Percentiles rank a stretch among this genome's conserved stretches.
phyloP scores from a whole-genome alignment of 2,797 vertebrate species.

The Melanotaenia nigrans region DNA sequence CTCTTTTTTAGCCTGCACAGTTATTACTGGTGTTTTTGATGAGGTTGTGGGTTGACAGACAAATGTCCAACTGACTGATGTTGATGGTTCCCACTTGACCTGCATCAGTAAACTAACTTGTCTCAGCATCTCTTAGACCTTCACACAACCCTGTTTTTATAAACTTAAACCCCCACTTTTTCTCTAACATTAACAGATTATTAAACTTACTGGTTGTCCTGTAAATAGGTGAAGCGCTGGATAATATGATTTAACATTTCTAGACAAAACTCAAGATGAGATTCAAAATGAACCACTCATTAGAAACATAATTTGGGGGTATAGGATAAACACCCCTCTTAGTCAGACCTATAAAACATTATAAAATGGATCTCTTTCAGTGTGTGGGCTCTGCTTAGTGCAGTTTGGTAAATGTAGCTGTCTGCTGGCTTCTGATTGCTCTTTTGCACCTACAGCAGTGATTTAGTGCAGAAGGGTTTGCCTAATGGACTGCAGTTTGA shows the following conservation, averaged over 20 bases:
- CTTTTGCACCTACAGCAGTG: constrained; percentile 22
- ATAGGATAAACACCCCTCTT: constrained; percentile 2
- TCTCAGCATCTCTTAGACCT: constrained; percentile 31
- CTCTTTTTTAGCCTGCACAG: constrained; percentile 35
- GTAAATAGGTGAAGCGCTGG: not conserved
- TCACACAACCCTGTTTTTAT: constrained; percentile 43
- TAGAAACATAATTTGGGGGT: constrained; percentile 2
- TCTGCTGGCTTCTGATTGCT: constrained; percentile 23
- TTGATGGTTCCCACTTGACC: constrained; percentile 49
- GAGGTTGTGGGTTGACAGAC: constrained; percentile 44
- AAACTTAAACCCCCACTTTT: constrained; percentile 33
- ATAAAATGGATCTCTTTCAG: constrained; percentile 15
- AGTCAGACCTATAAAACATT: constrained; percentile 3
- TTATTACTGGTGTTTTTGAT: constrained; percentile 31
- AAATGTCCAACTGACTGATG: constrained; percentile 33
- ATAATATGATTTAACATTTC: not conserved
- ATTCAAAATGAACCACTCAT: not conserved
- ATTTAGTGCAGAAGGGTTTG: constrained; percentile 22
- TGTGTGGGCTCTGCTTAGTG: constrained; percentile 18
- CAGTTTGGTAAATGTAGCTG: constrained; percentile 10
- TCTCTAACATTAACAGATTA: constrained; percentile 2
- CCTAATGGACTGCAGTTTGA: constrained; percentile 23
- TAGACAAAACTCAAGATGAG: not conserved
- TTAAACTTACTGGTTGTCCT: too few species aligned
- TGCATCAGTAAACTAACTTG: constrained; percentile 47